These are phyloP conservation scores for Dicroscelio sp. DNA, from an alignment of 2,888 invertebrate genomes.

Conservation along the genomic window DNA sequence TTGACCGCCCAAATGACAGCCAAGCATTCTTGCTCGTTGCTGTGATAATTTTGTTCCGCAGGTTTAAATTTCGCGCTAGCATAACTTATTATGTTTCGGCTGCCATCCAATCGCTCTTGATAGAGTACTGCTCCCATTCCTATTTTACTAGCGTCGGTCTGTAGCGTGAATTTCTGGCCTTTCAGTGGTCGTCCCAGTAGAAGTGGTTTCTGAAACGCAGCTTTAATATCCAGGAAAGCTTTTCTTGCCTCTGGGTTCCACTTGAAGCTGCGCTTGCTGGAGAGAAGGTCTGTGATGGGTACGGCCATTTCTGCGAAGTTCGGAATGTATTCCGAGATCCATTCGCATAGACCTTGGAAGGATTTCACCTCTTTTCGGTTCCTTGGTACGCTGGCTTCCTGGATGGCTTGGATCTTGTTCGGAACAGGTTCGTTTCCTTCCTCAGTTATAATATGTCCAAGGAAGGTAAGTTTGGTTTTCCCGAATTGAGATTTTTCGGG, in stretches of 20 bases:
- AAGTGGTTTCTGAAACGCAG: neutral
- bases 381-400: neutral
- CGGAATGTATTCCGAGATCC: neutral
- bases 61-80: constrained; percentile 76
- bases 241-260: neutral
- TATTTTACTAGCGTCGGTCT: constrained; percentile 37
- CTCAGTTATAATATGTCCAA: neutral
- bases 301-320: neutral
- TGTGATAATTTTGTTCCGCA: constrained; percentile 58
- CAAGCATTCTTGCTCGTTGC: constrained; percentile 46
- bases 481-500: constrained; percentile 48
- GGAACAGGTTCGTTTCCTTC: neutral
- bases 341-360: neutral
- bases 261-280: neutral
- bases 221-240: neutral
- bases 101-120: neutral
- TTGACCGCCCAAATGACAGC: constrained; percentile 60
- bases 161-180: neutral
- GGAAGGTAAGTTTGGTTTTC: neutral
- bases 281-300: neutral
- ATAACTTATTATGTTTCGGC: constrained; percentile 67
- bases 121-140: constrained; percentile 61
- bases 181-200: neutral
- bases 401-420: neutral
- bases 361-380: neutral